These are phyloP conservation scores for Saccostrea glomerata DNA, from an alignment of 1,140 invertebrate species.

Conservation along the genomic window DNA sequence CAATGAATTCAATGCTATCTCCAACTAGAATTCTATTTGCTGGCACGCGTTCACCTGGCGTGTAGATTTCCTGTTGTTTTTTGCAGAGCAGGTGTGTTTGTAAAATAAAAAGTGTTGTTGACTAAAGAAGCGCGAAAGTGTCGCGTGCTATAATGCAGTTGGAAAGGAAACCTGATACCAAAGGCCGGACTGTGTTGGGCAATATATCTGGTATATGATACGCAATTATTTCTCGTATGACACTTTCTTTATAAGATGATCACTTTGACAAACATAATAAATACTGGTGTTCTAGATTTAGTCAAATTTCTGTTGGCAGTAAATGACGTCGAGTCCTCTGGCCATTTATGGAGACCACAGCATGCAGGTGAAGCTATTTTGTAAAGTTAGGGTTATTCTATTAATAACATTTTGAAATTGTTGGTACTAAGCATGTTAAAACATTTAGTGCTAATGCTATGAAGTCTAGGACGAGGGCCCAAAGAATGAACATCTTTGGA, in stretches of 20 bases:
- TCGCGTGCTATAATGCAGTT: constrained; percentile 19
- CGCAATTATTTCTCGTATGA: neutral
- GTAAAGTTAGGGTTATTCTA: neutral
- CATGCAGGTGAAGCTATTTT: neutral
- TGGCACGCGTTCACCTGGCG: constrained; percentile 22
- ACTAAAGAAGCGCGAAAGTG: neutral
- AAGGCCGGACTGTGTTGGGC: neutral
- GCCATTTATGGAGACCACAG: neutral
- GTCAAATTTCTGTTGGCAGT: neutral
- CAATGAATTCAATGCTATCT: neutral
- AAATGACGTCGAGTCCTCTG: neutral
- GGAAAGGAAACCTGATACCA: neutral
- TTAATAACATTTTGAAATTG: neutral
- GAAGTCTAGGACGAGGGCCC: neutral
- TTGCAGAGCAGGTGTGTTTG: neutral
- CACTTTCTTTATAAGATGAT: neutral
- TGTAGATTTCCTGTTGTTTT: constrained; percentile 13
- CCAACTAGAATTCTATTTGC: neutral
- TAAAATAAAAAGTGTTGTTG: neutral
- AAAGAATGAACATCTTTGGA: neutral
- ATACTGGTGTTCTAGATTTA: neutral
- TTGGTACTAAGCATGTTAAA: neutral
- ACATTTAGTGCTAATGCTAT: no score
- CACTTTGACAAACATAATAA: neutral
- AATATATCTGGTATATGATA: neutral